phyloP scores from a whole-genome alignment of 2,113 vertebrate species.

The Numenius arquata region DNA sequence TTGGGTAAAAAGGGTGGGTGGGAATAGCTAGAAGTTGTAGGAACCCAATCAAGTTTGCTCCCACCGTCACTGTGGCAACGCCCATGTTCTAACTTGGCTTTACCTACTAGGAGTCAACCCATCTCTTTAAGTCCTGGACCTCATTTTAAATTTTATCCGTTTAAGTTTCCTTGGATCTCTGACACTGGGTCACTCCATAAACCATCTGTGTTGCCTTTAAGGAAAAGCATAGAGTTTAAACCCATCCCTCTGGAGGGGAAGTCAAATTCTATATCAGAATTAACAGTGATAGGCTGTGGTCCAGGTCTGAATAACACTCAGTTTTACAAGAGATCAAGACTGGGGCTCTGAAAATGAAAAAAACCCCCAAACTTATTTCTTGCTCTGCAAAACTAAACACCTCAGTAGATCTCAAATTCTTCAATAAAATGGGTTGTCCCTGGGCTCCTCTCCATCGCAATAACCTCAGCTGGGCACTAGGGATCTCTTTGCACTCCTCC shows the following conservation, averaged over 20 bases:
- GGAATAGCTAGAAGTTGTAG: not conserved
- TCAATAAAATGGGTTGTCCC: not conserved
- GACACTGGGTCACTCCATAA: not conserved
- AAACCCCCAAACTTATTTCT: fast-evolving
- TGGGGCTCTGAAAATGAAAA: not conserved
- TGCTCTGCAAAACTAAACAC: not conserved
- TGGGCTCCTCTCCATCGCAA: not conserved
- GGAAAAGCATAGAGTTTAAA: not conserved
- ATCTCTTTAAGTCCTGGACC: not conserved
- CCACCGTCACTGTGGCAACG: not conserved
- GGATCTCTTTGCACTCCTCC: not conserved
- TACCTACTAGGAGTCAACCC: not conserved
- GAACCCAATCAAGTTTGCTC: not conserved
- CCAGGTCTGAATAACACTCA: not conserved
- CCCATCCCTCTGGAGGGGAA: not conserved
- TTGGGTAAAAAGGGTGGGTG: not conserved
- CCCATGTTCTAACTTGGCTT: not conserved
- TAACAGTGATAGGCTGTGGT: not conserved
- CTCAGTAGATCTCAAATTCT: not conserved
- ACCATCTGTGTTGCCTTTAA: not conserved
- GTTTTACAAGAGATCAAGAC: not conserved
- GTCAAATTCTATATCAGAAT: not conserved
- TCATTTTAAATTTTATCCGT: not conserved
- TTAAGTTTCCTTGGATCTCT: not conserved
- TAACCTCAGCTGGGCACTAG: not conserved